These are phyloP conservation scores for Galagoides demidoff DNA, from an alignment of 2,797 vertebrate genomes.

Conservation along the genomic window DNA sequence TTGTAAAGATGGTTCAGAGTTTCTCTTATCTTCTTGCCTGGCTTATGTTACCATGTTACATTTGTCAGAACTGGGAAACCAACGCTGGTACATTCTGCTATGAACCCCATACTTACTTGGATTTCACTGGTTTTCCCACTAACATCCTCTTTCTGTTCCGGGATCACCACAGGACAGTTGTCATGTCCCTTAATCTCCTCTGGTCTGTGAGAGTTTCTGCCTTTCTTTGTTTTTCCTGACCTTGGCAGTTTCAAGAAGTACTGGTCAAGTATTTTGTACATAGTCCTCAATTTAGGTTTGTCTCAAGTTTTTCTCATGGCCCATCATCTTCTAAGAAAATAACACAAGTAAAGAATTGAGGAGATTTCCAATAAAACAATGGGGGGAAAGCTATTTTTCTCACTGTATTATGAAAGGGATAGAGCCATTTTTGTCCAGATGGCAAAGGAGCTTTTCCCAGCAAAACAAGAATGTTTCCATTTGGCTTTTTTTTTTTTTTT, in stretches of 20 bases:
- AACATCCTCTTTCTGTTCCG: background rate
- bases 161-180: background rate
- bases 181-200: background rate
- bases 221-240: background rate
- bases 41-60: fast-evolving
- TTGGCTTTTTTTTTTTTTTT: slow-evolving; percentile 27
- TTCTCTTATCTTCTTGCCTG: background rate
- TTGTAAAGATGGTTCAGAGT: background rate
- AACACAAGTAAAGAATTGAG: background rate
- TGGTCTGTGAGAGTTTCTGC: background rate
- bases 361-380: background rate
- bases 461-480: slow-evolving; percentile 49
- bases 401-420: background rate
- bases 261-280: background rate
- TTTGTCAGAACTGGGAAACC: background rate
- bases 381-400: background rate
- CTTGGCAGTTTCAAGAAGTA: background rate
- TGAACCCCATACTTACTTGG: background rate
- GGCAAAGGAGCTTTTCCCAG: slow-evolving; percentile 53
- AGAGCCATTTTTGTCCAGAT: slow-evolving; percentile 19
- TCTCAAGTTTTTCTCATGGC: background rate
- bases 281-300: background rate
- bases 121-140: background rate
- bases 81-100: fast-evolving
- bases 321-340: background rate